Base-by-base conservation (phyloP, 2,888 invertebrate species). In the Teinopalpus imperialis region DNA sequence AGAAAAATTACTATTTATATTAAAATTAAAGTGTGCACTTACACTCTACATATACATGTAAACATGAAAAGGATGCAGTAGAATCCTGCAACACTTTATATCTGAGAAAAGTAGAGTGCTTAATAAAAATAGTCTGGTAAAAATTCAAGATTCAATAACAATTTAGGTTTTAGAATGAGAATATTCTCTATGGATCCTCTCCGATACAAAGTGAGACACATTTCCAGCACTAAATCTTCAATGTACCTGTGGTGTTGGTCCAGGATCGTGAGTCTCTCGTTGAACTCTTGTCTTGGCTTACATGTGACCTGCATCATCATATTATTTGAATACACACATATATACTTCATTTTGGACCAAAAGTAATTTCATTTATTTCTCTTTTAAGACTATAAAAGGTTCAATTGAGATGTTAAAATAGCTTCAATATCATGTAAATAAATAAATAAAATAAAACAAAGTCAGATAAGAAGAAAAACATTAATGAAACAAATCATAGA, bases 231-330 rank as follows among this genome's bases (percentile, higher is more conserved):
- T 56, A 61, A 64, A 63, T 74, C 70, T 66, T 71, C 66, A 65
- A 70, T 66, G 52, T 81, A 81, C 81, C 81, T 80, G 79, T 69
- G 26, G 74, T 62, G 29, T 75, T 54, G n/a, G 77, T 77, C 87
- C 87, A 87, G 26, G 79, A 62, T 16, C 87, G 70, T 14, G 74
- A 64, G 34, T 88, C 87, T 66, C 87, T 65, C 34, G 79, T 54
- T 16, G 79, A 63, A 34, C 68, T 66, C 74, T 88, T 86, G 68
- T 88, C 87, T 68, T 82, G 83, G 74, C 70, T 77, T 59, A 82
- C 79, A 75, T 83, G 80, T 48, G 87, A 87, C 82, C 87, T 87
- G 87, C 66, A 59, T 69, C 53, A 56, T 66, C 66, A 69, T 54
- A 67, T 56, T 43, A 42, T 51, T 64, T 63, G 59, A 69, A 61